A percentile compares a stretch with the other conserved stretches of the same genome.
These are phyloP conservation scores for Sebastes aleutianus DNA, from an alignment of 2,797 vertebrate genomes.

Conservation along the genomic window DNA sequence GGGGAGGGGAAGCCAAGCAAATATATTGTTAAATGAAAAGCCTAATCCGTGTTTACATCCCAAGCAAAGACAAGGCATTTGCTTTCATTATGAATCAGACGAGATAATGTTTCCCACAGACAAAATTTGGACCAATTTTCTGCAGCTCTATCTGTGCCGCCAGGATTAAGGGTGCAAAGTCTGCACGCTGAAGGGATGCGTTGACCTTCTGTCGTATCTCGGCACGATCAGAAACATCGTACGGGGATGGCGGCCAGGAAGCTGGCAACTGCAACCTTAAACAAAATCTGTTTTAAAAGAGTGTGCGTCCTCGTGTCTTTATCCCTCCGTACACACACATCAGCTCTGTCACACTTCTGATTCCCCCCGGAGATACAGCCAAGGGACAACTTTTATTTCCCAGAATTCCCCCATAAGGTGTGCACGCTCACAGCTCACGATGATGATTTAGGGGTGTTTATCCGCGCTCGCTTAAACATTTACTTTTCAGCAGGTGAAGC, in stretches of 20 bases:
- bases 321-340: background rate
- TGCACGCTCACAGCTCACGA: conserved; percentile 4
- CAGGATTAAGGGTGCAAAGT: conserved; percentile 7
- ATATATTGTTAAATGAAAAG: conserved; percentile 39
- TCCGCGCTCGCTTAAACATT: conserved; percentile 77
- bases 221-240: conserved; percentile 8
- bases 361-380: conserved; percentile 25
- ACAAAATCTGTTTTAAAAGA: conserved; percentile 7
- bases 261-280: conserved; percentile 25
- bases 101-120: conserved; percentile 62
- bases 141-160: background rate
- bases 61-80: conserved; percentile 20
- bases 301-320: background rate
- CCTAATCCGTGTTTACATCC: conserved; percentile 56
- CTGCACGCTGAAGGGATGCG: background rate
- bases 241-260: background rate
- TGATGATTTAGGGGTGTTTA: conserved; percentile 79
- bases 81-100: conserved; percentile 49
- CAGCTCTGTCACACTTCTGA: conserved; percentile 29
- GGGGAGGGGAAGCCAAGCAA: background rate
- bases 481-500: conserved; percentile 76
- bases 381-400: conserved; percentile 62
- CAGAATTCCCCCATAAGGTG: conserved; percentile 72
- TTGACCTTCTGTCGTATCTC: background rate
- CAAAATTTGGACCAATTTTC: background rate